phyloP scores from a whole-genome alignment of 2,888 invertebrate genomes.

The Rhagium mordax region DNA sequence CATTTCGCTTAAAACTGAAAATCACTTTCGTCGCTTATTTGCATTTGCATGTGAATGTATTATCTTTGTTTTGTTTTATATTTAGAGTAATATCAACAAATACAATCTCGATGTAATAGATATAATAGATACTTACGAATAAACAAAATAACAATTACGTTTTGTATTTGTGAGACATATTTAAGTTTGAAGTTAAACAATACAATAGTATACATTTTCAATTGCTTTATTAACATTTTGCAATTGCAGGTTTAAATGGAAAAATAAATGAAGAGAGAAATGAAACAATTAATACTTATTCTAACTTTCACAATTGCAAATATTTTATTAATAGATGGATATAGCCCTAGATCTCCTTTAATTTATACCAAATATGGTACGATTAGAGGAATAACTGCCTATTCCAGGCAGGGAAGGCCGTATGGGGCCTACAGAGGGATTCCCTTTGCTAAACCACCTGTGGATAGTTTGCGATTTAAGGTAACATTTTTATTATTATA shows the following conservation, averaged over 20 bases:
- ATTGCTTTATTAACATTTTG: neutral
- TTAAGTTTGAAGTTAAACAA: too few species aligned
- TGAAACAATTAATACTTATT: neutral
- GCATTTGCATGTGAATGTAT: too few species aligned
- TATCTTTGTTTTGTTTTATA: too few species aligned
- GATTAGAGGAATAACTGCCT: slow-evolving; percentile 46
- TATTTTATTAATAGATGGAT: neutral
- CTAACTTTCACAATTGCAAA: neutral
- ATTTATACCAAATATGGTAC: slow-evolving; percentile 46
- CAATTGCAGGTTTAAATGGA: neutral
- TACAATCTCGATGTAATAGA: too few species aligned
- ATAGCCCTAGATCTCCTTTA: neutral
- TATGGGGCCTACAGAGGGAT: slow-evolving; percentile 56
- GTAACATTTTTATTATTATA: slow-evolving; percentile 37
- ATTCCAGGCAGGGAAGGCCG: slow-evolving; percentile 46
- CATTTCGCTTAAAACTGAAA: too few species aligned
- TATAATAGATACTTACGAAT: too few species aligned
- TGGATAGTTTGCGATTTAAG: slow-evolving; percentile 57
- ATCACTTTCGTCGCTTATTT: too few species aligned
- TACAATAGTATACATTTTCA: too few species aligned
- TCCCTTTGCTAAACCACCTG: slow-evolving; percentile 59
- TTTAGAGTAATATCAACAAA: too few species aligned
- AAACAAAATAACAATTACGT: too few species aligned
- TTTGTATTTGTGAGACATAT: too few species aligned
- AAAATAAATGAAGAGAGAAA: neutral